Conservation (phyloP, 2,888 invertebrate species). For the Amphipoea oculea region DNA sequence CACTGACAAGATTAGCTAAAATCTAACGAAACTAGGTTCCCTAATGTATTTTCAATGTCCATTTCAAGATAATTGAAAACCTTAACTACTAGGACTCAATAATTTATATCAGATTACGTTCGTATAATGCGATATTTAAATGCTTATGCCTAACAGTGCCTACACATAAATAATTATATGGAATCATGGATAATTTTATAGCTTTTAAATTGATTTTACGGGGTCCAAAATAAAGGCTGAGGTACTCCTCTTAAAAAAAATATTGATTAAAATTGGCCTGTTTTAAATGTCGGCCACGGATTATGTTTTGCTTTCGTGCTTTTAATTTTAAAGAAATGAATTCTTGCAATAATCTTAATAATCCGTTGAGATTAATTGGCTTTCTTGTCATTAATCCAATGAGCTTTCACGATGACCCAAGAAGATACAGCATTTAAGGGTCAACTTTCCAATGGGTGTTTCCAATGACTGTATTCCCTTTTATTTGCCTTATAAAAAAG, state of each 20-base stretch:
- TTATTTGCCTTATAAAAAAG: slow-evolving; percentile 8
- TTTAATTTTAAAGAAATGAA: slow-evolving; percentile 6
- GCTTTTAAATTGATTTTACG: slow-evolving; percentile 49
- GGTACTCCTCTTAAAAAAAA: background rate
- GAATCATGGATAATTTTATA: slow-evolving; percentile 43
- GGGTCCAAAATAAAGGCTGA: background rate
- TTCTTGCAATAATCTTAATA: slow-evolving; percentile 14
- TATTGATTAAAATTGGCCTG: slow-evolving; percentile 16
- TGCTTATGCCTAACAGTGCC: slow-evolving; percentile 10
- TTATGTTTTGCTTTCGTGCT: slow-evolving; percentile 8
- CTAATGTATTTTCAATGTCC: slow-evolving; percentile 61
- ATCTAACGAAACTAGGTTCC: slow-evolving; percentile 42
- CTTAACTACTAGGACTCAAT: slow-evolving; percentile 39
- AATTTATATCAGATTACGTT: slow-evolving; percentile 40
- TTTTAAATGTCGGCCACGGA: slow-evolving; percentile 4
- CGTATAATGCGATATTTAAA: slow-evolving; percentile 32
- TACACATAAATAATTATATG: slow-evolving; percentile 39
- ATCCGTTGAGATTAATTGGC: slow-evolving; percentile 15
- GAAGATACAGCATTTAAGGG: slow-evolving; percentile 13
- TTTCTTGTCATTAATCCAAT: slow-evolving; percentile 17
- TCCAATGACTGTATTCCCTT: slow-evolving; percentile 7
- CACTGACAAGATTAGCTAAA: slow-evolving; percentile 42
- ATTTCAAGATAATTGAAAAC: slow-evolving; percentile 58
- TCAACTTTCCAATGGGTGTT: slow-evolving; percentile 28
- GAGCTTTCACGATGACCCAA: slow-evolving; percentile 36